Evolutionary conservation across 2,888 invertebrate genomes (phyloP).

Genomic region (Hypomecis atomaria): DNA sequence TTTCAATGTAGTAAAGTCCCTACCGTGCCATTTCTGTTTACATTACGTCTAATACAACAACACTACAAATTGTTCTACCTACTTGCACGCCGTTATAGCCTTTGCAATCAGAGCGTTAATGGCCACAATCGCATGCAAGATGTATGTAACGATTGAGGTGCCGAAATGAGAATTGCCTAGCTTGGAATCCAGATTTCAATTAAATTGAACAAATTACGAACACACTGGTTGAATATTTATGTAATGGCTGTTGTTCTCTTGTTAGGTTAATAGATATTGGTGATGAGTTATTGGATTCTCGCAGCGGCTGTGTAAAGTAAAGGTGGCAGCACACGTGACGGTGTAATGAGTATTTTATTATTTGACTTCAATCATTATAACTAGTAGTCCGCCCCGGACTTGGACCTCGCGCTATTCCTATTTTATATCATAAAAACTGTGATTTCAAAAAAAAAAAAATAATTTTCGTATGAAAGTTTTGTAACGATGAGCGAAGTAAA

Average conservation of each 20-base stretch:
- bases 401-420: no score
- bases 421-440: no score
- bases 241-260: constrained; percentile 14
- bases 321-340: background rate
- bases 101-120: constrained; percentile 21
- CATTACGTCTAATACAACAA: constrained; percentile 6
- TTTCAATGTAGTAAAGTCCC: background rate
- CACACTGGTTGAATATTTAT: constrained; percentile 20
- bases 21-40: background rate
- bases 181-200: constrained; percentile 24
- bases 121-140: constrained; percentile 27
- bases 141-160: constrained; percentile 22
- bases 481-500: no score
- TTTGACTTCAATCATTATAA: no score
- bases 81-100: constrained; percentile 19
- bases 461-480: no score
- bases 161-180: constrained; percentile 19
- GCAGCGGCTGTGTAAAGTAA: background rate
- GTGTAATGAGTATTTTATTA: background rate
- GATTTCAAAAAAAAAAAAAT: no score
- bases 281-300: background rate
- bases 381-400: no score
- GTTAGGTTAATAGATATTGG: background rate
- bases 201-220: constrained; percentile 21
- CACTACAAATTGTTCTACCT: constrained; percentile 20